These are phyloP conservation scores for Aquatica leii DNA, from an alignment of 2,888 invertebrate species.

Conservation along the genomic window DNA sequence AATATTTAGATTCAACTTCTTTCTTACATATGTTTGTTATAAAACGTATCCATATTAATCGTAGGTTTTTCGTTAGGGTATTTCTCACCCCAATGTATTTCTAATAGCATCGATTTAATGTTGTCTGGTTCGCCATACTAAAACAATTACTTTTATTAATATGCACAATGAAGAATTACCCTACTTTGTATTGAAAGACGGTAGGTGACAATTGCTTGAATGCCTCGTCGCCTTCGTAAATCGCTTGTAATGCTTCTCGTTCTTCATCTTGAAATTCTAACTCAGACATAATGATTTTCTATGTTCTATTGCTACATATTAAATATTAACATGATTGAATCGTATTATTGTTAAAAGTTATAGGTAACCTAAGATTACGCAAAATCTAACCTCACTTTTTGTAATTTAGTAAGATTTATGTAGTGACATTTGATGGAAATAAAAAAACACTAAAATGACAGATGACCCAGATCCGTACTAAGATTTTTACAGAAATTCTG, in stretches of 20 bases:
- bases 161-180: conserved; percentile 18
- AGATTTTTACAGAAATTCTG: too few relatives aligned
- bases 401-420: too few relatives aligned
- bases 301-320: not conserved
- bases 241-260: conserved; percentile 88
- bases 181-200: conserved; percentile 92
- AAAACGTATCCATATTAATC: conserved; percentile 90
- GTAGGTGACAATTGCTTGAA: conserved; percentile 82
- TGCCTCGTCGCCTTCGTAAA: conserved; percentile 91
- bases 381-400: too few relatives aligned
- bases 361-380: too few relatives aligned
- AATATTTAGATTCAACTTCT: conserved; percentile 10
- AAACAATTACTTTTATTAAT: conserved; percentile 39
- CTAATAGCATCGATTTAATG: conserved; percentile 83
- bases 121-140: conserved; percentile 85
- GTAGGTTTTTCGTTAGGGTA: conserved; percentile 86
- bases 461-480: too few relatives aligned
- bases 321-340: too few relatives aligned
- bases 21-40: conserved; percentile 91
- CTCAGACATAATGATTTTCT: conserved; percentile 62
- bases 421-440: too few relatives aligned
- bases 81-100: conserved; percentile 84
- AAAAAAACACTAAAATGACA: too few relatives aligned
- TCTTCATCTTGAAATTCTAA: conserved; percentile 84
- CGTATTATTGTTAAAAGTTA: too few relatives aligned